Conservation (phyloP, 2,113 vertebrate species). For the Labeo catla region DNA sequence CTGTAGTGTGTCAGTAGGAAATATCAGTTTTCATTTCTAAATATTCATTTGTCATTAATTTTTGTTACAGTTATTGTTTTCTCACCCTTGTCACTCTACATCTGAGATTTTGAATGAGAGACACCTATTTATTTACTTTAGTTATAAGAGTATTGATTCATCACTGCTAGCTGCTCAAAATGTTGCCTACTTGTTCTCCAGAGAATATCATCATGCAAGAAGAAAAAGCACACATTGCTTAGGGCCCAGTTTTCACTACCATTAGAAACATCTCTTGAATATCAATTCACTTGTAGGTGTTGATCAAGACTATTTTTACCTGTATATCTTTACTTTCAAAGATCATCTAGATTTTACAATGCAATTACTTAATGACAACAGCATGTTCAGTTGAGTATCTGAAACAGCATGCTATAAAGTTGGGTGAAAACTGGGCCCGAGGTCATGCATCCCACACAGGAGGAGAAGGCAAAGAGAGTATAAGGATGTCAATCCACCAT, state of each 20-base stretch:
- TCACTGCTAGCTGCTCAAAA: neutral
- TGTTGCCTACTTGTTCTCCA: neutral
- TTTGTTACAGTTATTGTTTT: too few relatives aligned
- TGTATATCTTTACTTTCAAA: neutral
- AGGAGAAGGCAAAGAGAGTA: constrained; percentile 64
- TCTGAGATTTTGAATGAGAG: neutral
- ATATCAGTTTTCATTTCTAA: too few relatives aligned
- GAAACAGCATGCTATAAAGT: neutral
- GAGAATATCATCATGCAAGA: constrained; percentile 48
- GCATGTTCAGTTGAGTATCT: neutral
- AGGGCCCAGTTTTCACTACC: constrained; percentile 50
- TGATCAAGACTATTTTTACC: neutral
- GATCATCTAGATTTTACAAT: neutral
- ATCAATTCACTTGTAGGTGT: neutral
- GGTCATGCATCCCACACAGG: constrained; percentile 45
- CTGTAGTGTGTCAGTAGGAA: too few relatives aligned
- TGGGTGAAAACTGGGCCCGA: constrained; percentile 40
- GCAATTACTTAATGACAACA: neutral
- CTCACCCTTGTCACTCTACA: neutral
- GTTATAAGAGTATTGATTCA: neutral
- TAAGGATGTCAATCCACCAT: constrained; percentile 71
- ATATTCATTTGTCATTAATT: too few relatives aligned
- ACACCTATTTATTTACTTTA: neutral
- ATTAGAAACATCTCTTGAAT: neutral
- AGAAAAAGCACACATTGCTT: constrained; percentile 31